Conservation (phyloP, 1,140 invertebrate genomes). For the Heliconius melpomene region DNA sequence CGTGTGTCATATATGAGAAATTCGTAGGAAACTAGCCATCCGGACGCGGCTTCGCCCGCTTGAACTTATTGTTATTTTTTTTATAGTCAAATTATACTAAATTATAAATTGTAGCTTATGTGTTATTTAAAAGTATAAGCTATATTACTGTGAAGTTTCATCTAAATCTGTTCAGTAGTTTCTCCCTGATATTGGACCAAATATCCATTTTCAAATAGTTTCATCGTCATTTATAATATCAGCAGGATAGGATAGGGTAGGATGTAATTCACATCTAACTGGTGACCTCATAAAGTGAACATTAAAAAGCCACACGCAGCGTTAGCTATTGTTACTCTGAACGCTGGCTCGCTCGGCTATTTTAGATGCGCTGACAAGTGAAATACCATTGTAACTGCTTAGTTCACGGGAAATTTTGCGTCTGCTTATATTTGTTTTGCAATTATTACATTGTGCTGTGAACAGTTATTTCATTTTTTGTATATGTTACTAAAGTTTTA, state of each 20-base stretch:
- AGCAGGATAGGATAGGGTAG: too few relatives aligned
- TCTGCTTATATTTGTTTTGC: not conserved
- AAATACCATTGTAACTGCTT: conserved; percentile 1
- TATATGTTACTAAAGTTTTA: not conserved
- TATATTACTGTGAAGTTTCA: too few relatives aligned
- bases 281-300: conserved; percentile 4
- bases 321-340: not conserved
- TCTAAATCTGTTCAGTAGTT: too few relatives aligned
- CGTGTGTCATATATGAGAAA: not conserved
- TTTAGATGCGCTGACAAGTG: conserved; percentile 9
- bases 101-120: too few relatives aligned
- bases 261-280: not conserved
- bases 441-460: not conserved
- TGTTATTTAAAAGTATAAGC: too few relatives aligned
- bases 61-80: too few relatives aligned
- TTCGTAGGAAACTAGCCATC: not conserved
- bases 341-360: conserved; percentile 9
- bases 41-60: too few relatives aligned
- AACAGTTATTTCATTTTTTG: too few relatives aligned
- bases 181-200: too few relatives aligned
- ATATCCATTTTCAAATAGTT: too few relatives aligned
- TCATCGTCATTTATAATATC: too few relatives aligned
- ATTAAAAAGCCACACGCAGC: conserved; percentile 14
- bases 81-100: too few relatives aligned
- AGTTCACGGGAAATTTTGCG: not conserved